Evolutionary conservation across 92 coral and sea anemone species (phyloP).

Genomic region (Parazoanthus atlanticus): DNA sequence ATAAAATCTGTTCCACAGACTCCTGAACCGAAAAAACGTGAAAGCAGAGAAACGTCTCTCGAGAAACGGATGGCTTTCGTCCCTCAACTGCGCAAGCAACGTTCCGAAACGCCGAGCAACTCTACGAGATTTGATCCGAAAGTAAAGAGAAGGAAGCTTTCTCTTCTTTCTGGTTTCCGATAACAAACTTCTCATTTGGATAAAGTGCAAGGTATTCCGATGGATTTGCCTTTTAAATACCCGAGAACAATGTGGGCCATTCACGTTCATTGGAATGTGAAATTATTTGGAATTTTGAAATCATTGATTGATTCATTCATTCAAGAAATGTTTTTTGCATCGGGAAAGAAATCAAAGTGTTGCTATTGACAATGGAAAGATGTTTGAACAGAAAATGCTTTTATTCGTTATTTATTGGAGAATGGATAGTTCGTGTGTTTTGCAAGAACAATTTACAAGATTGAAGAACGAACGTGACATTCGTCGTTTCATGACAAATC

Average conservation of each 20-base stretch:
- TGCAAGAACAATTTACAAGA: not conserved
- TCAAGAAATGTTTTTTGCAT: not conserved
- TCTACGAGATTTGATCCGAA: slow-evolving; percentile 14
- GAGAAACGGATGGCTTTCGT: not conserved
- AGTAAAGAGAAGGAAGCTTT: slow-evolving; percentile 29
- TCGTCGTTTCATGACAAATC: not conserved
- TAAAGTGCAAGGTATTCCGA: not conserved
- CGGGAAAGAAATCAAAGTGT: not conserved
- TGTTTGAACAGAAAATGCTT: not conserved
- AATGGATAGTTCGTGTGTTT: too few relatives aligned
- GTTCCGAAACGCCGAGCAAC: slow-evolving; percentile 32
- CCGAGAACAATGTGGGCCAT: not conserved
- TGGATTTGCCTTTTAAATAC: not conserved
- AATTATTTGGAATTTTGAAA: too few relatives aligned
- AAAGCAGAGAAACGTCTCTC: slow-evolving; percentile 10
- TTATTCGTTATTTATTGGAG: not conserved
- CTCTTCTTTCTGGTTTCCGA: slow-evolving; percentile 38
- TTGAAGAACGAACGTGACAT: not conserved
- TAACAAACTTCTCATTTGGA: not conserved
- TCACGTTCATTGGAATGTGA: not conserved
- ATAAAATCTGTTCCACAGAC: slow-evolving; percentile 34
- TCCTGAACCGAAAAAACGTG: slow-evolving; percentile 32
- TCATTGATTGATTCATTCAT: too few relatives aligned
- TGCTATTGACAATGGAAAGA: not conserved
- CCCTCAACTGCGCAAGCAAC: slow-evolving; percentile 16